Evolutionary conservation across 2,888 invertebrate genomes (phyloP), one percentile per base, ranked within the genome.

Genomic region (Lepidochitona cinerea): DNA sequence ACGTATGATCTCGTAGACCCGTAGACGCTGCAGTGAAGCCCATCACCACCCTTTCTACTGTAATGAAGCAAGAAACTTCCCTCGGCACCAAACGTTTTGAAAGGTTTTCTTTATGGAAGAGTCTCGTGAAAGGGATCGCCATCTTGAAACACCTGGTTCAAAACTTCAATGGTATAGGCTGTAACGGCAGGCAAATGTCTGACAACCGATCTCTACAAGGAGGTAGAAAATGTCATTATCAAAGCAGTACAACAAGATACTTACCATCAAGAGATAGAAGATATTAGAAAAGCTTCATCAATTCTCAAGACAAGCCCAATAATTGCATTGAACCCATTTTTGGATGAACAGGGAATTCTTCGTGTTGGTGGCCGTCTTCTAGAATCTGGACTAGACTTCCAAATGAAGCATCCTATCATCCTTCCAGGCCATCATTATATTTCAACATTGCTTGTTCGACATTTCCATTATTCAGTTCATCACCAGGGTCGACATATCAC

Each of bases 1-100:
- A 29, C n/a, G 7, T 72, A 65, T 37, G 68, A 72, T 9, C 52
- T 78, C 12, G 68, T 73, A 18, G 35, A 76, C 14, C 74, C 76
- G 14, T 33, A 69, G n/a, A n/a, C n/a, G n/a, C n/a, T n/a, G n/a
- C n/a, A n/a, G n/a, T n/a, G n/a, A n/a, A n/a, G n/a, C n/a, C n/a
- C n/a, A n/a, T n/a, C n/a, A n/a, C n/a, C n/a, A n/a, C n/a, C n/a
- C n/a, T n/a, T n/a, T n/a, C n/a, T n/a, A n/a, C n/a, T n/a, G n/a
- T n/a, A n/a, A n/a, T n/a, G n/a, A n/a, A n/a, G n/a, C n/a, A n/a
- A n/a, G n/a, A n/a, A n/a, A n/a, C n/a, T n/a, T n/a, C n/a, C n/a
- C 41, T 41, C 18, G 41, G 41, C 9, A 41, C 41, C 9, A 18
- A 9, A 41, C 41, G 41, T 18, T 41, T 41, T 18, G 9, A 9